A percentile compares a stretch with the other conserved stretches of the same genome.
Conservation (phyloP, 1,140 invertebrate genomes). For the Lasioglossum albipes region DNA sequence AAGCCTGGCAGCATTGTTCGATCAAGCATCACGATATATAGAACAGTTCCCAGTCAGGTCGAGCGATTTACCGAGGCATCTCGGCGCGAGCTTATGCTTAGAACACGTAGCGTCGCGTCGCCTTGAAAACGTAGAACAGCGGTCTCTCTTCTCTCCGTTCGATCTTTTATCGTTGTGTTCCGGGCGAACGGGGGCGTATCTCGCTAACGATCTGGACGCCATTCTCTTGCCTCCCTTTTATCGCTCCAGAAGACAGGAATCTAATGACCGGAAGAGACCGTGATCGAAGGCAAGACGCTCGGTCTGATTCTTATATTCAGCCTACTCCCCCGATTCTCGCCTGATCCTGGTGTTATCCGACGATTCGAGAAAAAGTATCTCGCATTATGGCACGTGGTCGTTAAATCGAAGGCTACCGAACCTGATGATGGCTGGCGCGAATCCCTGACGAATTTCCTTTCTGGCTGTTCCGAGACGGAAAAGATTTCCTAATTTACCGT, state of each 20-base stretch:
- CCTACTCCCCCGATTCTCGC: conserved; percentile 10
- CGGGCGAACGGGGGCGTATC: background rate
- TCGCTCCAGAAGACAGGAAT: conserved; percentile 9
- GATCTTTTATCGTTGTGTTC: conserved; percentile 3
- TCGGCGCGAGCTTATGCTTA: too few relatives aligned
- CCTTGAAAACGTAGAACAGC: background rate
- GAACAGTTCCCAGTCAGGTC: background rate
- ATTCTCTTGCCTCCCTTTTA: conserved; percentile 33
- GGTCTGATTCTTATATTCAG: conserved; percentile 1
- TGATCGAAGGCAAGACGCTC: conserved; percentile 19
- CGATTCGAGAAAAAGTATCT: background rate
- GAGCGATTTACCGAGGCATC: background rate
- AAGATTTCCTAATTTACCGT: too few relatives aligned
- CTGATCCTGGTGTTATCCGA: too few relatives aligned
- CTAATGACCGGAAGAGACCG: conserved; percentile 63
- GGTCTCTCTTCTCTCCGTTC: background rate
- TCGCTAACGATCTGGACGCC: conserved; percentile 44
- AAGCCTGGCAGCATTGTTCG: background rate
- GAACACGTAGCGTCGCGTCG: too few relatives aligned
- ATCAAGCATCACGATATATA: background rate
- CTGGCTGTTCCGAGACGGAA: background rate
- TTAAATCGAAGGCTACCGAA: background rate
- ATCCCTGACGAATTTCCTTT: too few relatives aligned
- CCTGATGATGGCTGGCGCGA: too few relatives aligned
- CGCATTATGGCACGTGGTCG: background rate